phyloP scores from a whole-genome alignment of 1,140 invertebrate species.

The Drosophila kohkoa region DNA sequence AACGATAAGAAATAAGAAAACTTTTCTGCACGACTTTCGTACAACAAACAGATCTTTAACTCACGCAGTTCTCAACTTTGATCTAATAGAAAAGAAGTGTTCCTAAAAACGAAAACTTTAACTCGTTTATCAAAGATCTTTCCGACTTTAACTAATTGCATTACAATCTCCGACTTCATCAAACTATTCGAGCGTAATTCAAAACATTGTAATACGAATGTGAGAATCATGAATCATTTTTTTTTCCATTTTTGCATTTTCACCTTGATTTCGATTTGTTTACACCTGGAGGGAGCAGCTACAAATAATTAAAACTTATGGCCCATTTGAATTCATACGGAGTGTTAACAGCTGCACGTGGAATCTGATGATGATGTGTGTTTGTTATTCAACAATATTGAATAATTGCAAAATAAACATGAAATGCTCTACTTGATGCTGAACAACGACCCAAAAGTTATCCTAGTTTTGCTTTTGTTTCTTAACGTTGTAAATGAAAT shows the following conservation, averaged over 20 bases:
- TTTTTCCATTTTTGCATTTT: constrained; percentile 20
- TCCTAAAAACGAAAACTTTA: no score
- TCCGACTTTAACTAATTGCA: no score
- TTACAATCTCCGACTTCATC: neutral
- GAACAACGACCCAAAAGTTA: neutral
- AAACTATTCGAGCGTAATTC: neutral
- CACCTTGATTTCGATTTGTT: constrained; percentile 35
- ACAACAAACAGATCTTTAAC: no score
- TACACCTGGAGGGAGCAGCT: constrained; percentile 11
- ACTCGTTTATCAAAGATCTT: no score
- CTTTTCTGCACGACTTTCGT: no score
- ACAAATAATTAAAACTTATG: constrained; percentile 35
- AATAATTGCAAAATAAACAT: constrained; percentile 17
- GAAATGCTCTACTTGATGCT: neutral
- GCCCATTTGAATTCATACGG: constrained; percentile 23
- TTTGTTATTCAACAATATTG: constrained; percentile 37
- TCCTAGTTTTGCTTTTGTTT: constrained; percentile 1
- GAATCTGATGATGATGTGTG: neutral
- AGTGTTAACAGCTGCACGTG: constrained; percentile 35
- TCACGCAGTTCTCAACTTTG: neutral
- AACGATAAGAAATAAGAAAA: no score
- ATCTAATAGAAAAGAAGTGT: neutral
- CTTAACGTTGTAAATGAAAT: no score
- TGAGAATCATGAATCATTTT: constrained; percentile 13
- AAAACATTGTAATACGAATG: constrained; percentile 8